Evolutionary conservation across 1,140 invertebrate species (phyloP).

Genomic region (Drosophila tristis): DNA sequence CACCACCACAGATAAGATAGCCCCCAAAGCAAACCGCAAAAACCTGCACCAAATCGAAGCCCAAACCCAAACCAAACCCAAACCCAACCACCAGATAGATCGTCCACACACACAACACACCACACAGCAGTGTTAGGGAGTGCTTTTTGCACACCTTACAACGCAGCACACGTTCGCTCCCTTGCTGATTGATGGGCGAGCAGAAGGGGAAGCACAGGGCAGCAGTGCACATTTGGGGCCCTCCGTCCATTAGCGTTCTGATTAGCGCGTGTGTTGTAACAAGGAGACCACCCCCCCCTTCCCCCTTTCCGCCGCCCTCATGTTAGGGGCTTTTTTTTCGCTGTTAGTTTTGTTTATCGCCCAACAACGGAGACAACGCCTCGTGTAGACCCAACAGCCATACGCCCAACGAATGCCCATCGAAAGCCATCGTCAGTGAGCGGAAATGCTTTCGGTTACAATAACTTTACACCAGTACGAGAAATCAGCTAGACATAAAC

Average conservation of each 20-base stretch:
- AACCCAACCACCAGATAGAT: conserved; percentile 24
- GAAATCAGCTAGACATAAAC: too few relatives aligned
- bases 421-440: too few relatives aligned
- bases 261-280: conserved; percentile 73
- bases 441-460: too few relatives aligned
- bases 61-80: conserved; percentile 5
- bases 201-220: not conserved
- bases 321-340: conserved; percentile 29
- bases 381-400: too few relatives aligned
- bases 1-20: conserved; percentile 67
- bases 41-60: conserved; percentile 23
- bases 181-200: conserved; percentile 63
- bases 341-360: conserved; percentile 57
- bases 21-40: conserved; percentile 26
- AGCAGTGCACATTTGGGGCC: not conserved
- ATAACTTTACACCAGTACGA: too few relatives aligned
- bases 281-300: conserved; percentile 1
- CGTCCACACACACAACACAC: conserved; percentile 34
- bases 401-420: too few relatives aligned
- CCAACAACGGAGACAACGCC: conserved; percentile 26
- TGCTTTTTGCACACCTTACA: too few relatives aligned
- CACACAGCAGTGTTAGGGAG: not conserved
- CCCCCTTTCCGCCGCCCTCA: too few relatives aligned
- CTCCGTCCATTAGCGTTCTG: conserved; percentile 46
- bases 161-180: too few relatives aligned